Evolutionary conservation across 2,797 vertebrate species (phyloP), one percentile per base, ranked within the genome.

Genomic region (Melanotaenia boesemani): DNA sequence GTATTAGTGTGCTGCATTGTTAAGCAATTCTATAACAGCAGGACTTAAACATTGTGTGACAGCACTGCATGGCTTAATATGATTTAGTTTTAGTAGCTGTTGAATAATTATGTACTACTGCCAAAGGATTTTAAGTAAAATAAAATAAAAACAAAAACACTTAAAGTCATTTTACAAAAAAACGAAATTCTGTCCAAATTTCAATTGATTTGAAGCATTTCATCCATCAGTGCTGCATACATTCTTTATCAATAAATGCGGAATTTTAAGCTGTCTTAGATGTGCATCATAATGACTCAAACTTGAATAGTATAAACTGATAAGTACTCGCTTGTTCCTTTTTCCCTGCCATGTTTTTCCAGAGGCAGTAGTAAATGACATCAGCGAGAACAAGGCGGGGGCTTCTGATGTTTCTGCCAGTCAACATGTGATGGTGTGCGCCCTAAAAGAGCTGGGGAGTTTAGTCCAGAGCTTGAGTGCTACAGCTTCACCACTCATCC

Each of bases 341-440:
- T 65, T 44, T 58, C 24, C 67, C 24, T 70, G 7, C 10, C 0
- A 0, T 56, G 34, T 76, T 77, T 68, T 83, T 89, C 34, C 92
- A 99, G 98, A 99, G 90, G 95, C 97, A 0, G 97, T 99, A 24
- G 96, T 99, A 90, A 99, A 97, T 67, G 98, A 99, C 79, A 93
- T 97, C 41, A 98, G 96, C 24, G 98, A 99, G 89, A 99, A 97
- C 87, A 98, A 97, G 80, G 94, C 96, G 0, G 97, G 97, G 18
- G 94, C 96, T 13, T 96, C 96, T 0, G 98, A 99, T 60, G 96
- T 99, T 6, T 97, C 98, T 22, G 97, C 98, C 72, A 99, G 97
- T 89, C 98, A 99, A 89, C 98, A 99, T 0, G 97, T 99, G 28
- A 99, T 99, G 98, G 98, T 99, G 78, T 99, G 98, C 54, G 98